Base-by-base conservation (phyloP, 2,888 invertebrate species). In the Erebia palarica region DNA sequence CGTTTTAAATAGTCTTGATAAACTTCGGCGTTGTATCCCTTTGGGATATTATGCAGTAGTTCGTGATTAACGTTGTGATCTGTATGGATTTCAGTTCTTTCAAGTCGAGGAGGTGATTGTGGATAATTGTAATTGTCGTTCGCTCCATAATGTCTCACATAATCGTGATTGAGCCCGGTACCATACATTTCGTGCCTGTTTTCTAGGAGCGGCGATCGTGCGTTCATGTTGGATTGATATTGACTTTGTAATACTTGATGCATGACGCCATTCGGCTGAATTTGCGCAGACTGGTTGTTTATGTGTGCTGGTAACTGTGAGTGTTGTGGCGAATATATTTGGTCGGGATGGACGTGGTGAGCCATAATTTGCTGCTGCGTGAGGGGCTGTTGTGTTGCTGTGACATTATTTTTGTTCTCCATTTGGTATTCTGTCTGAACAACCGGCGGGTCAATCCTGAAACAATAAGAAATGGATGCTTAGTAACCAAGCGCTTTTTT, bases 401-500 rank as follows among this genome's bases (percentile, higher is more conserved):
- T 93, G 49, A 86, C 83, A 73, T 86, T 79, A 81, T 94, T 94
- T 86, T 96, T 96, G 85, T 94, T 94, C 88, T 96, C 96, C 96
- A 96, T 96, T 85, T 94, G 85, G 90, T 93, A 88, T 87, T 91
- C 86, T 73, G 88, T 91, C 84, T 95, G 95, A 77, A 95, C 93
- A 84, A 94, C 94, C 78, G 96, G 95, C 83, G 96, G 95, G 85
- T 96, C 96, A 92, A 96, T 94, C 96, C 96, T 96, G 91, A 65
- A 93, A 92, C 86, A 89, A 90, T 69, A 72, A 76, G 75, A 80
- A 77, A 75, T 1, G 9, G 74, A 42, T 69, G 72, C 70, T 75
- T 73, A 13, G 14, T 47, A 36, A 36, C 27, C 27, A 8, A 36
- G 10, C 27, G 51, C 36, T 60, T 16, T 42, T 10, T 36, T 21